phyloP scores from a whole-genome alignment of 2,888 invertebrate genomes.

The Elmis aenea region DNA sequence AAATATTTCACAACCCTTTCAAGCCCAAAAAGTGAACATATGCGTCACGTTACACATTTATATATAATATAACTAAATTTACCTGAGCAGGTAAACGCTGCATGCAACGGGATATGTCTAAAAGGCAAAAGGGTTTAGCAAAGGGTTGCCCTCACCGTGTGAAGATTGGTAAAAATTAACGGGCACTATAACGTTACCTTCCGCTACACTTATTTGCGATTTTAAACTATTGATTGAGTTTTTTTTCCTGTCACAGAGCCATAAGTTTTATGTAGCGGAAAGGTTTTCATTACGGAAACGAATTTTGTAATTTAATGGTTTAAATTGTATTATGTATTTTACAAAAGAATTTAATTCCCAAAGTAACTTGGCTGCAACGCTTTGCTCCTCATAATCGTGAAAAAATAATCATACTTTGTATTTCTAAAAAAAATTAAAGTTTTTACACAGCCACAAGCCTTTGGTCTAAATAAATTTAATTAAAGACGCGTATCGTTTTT shows the following conservation, averaged over 20 bases:
- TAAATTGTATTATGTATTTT: too few species aligned
- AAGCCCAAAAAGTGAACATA: slow-evolving; percentile 29
- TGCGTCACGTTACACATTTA: slow-evolving; percentile 28
- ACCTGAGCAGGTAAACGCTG: slow-evolving; percentile 28
- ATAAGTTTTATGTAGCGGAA: slow-evolving; percentile 35
- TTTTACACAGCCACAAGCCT: too few species aligned
- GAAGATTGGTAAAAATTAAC: slow-evolving; percentile 29
- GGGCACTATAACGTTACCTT: slow-evolving; percentile 27
- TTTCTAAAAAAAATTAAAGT: too few species aligned
- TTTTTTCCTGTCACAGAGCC: slow-evolving; percentile 26
- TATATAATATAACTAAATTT: slow-evolving; percentile 10
- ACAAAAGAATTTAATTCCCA: too few species aligned
- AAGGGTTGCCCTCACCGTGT: slow-evolving; percentile 31
- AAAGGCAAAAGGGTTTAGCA: slow-evolving; percentile 19
- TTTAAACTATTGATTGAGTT: slow-evolving; percentile 38
- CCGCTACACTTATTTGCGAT: slow-evolving; percentile 39
- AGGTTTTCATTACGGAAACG: slow-evolving; percentile 14
- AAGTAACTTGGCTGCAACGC: too few species aligned
- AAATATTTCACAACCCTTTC: slow-evolving; percentile 37
- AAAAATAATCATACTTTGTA: too few species aligned
- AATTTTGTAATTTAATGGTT: slow-evolving; percentile 3
- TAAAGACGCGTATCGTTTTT: too few species aligned
- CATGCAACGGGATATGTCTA: slow-evolving; percentile 22
- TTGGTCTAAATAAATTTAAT: too few species aligned
- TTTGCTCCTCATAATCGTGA: too few species aligned